Conservation (phyloP, 2,888 invertebrate species). For the Hirtodrosophila confusa region DNA sequence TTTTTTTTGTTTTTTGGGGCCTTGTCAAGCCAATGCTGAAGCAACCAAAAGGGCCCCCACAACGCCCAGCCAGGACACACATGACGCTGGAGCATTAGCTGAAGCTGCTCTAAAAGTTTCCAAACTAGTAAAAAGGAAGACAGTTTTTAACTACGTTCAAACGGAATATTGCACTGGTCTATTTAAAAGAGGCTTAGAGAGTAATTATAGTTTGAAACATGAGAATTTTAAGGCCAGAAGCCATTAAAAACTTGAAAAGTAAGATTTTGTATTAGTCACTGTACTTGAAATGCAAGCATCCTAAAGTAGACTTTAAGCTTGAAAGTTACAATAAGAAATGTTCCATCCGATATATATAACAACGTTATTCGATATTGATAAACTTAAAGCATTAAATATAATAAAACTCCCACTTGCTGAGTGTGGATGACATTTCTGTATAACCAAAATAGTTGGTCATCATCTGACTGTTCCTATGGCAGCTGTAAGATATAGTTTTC, state of each 20-base stretch:
- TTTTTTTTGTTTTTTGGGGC: constrained; percentile 15
- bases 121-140: constrained; percentile 34
- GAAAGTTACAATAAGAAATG: too few relatives aligned
- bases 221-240: background rate
- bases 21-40: constrained; percentile 46
- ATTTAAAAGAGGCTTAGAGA: constrained; percentile 38
- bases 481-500: too few relatives aligned
- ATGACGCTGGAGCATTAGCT: constrained; percentile 10
- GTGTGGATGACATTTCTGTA: too few relatives aligned
- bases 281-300: too few relatives aligned
- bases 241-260: constrained; percentile 43
- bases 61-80: background rate
- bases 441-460: too few relatives aligned
- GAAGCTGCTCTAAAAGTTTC: constrained; percentile 40
- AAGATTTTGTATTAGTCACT: background rate
- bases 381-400: too few relatives aligned
- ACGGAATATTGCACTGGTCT: constrained; percentile 35
- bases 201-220: constrained; percentile 25
- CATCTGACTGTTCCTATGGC: too few relatives aligned
- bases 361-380: too few relatives aligned
- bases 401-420: too few relatives aligned
- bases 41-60: constrained; percentile 10
- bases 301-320: too few relatives aligned
- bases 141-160: constrained; percentile 18
- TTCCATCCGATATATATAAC: too few relatives aligned